These are phyloP conservation scores for Heloderma charlesbogerti DNA, from an alignment of 2,113 vertebrate species.

Conservation along the genomic window DNA sequence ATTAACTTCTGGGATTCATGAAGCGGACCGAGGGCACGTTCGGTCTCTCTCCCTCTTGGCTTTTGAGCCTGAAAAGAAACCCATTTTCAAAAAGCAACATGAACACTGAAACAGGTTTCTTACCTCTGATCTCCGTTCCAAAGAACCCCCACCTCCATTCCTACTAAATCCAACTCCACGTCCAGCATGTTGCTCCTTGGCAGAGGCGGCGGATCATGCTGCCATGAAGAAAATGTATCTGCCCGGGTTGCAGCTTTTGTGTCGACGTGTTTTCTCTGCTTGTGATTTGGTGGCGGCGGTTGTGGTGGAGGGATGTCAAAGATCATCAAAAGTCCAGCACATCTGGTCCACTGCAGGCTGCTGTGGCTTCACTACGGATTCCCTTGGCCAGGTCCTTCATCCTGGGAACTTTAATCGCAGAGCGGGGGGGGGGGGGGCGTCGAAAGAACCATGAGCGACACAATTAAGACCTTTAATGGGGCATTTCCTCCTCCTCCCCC, in stretches of 20 bases:
- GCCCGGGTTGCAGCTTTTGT: slow-evolving; percentile 80
- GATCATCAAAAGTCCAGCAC: slow-evolving; percentile 72
- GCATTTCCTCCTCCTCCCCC: slow-evolving; percentile 51
- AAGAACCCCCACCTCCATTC: slow-evolving; percentile 73
- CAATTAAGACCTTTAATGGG: slow-evolving; percentile 63
- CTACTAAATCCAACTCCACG: slow-evolving; percentile 78
- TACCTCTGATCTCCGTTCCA: slow-evolving; percentile 78
- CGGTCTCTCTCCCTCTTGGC: slow-evolving; percentile 47
- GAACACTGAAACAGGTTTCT: slow-evolving; percentile 70
- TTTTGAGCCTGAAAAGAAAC: slow-evolving; percentile 56
- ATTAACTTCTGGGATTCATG: slow-evolving; percentile 69
- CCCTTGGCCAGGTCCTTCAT: slow-evolving; percentile 67
- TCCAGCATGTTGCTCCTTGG: slow-evolving; percentile 73
- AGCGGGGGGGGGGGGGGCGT: slow-evolving; percentile 32
- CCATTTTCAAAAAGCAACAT: slow-evolving; percentile 66
- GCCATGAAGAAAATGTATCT: slow-evolving; percentile 80
- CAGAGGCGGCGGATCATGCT: slow-evolving; percentile 69
- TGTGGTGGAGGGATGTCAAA: slow-evolving; percentile 65
- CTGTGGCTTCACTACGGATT: slow-evolving; percentile 74
- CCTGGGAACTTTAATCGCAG: slow-evolving; percentile 78
- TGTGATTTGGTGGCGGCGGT: not conserved
- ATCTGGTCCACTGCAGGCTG: slow-evolving; percentile 77
- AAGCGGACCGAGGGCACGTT: slow-evolving; percentile 47
- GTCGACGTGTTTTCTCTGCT: slow-evolving; percentile 76
- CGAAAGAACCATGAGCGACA: slow-evolving; percentile 66